Evolutionary conservation across 92 coral and sea anemone species (phyloP), one percentile per base, ranked within the genome.

Genomic region (Hydrozoanthus gracilis): DNA sequence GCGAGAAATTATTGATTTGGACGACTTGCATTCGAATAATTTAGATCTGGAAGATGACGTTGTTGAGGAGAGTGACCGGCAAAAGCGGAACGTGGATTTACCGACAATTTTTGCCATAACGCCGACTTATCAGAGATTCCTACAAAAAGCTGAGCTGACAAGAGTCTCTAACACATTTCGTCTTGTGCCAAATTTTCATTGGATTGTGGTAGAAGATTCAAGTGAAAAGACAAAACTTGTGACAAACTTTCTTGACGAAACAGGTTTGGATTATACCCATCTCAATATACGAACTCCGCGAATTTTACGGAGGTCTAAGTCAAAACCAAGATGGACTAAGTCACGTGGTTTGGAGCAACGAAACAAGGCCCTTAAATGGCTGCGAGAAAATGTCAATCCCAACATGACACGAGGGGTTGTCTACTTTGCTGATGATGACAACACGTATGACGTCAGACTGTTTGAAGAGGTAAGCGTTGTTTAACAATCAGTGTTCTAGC

Each of bases 381-480:
- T 95, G 75, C 89, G 98, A 12, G 76, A 75, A 14, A 90, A 94
- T 20, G 84, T 95, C 15, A 92, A 90, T 16, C 85, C 95, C 7
- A 87, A 90, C 45, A 71, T 73, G 80, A 95, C 98, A 0, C 91
- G 89, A 71, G 98, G 98, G 18, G 98, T 94, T 39, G 93, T 95
- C 27, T 95, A 95, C 76, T 95, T 95, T 88, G 98, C 98, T 35
- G 98, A 95, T 74, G 98, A 95, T 51, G 98, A 95, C 69, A 95
- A 95, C 58, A 95, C 98, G 3, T 95, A 93, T 74, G 98, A 95
- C 70, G 79, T 92, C 68, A 88, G 90, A 83, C 44, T 95, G 78
- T 95, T 95, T 92, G 98, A 94, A 52, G 97, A 95, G 95, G 98
- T 94, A 61, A 84, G 39, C 1, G 0, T 27, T 27, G 2, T 27